A percentile compares a stretch with the other conserved stretches of the same genome.
Conservation (phyloP, 2,888 invertebrate genomes). For the Ditylenchus weischeri region DNA sequence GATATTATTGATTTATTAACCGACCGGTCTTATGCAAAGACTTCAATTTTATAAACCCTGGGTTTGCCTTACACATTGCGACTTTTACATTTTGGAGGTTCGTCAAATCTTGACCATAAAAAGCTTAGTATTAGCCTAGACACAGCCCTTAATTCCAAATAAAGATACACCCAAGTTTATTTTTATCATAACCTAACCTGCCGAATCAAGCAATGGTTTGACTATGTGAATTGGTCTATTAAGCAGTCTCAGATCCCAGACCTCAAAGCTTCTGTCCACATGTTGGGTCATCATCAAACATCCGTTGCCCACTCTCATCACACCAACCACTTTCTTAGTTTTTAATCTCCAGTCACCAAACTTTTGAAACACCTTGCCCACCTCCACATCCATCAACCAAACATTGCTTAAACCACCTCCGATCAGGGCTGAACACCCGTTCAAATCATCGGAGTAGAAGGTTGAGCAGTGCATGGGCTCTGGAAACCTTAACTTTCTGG, state of each 20-base stretch:
- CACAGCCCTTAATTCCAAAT: no score
- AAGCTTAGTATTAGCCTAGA: no score
- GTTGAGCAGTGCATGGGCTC: background rate
- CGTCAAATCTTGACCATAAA: no score
- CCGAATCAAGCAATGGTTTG: constrained; percentile 2
- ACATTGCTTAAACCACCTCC: background rate
- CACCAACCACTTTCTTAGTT: background rate
- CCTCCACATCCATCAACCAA: background rate
- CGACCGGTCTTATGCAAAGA: no score
- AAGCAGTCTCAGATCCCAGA: background rate
- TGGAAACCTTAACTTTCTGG: background rate
- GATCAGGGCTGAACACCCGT: background rate
- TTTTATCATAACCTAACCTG: background rate
- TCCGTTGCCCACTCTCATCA: background rate
- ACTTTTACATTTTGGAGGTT: background rate
- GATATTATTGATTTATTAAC: no score
- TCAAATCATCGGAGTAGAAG: background rate
- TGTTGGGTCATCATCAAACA: background rate
- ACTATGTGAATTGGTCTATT: background rate
- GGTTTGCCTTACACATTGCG: background rate
- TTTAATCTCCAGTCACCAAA: background rate
- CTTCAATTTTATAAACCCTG: no score
- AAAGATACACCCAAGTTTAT: no score
- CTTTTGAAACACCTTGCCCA: background rate
- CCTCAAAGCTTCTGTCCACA: background rate